phyloP scores from a whole-genome alignment of 2,113 vertebrate genomes.

The Eurypyga helias region DNA sequence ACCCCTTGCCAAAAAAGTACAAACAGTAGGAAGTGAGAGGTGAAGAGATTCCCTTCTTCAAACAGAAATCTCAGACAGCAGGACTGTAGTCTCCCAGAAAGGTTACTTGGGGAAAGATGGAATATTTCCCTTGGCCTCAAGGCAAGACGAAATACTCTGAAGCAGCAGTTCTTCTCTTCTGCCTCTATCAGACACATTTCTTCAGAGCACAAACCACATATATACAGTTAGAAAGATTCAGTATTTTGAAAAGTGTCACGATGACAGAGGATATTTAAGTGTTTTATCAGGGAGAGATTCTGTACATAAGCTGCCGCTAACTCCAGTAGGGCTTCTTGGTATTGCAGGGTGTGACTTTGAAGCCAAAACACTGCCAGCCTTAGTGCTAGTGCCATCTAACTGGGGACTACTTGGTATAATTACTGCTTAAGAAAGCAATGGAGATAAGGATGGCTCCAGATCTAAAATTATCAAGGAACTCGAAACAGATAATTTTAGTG shows the following conservation, averaged over 20 bases:
- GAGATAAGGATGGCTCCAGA: background rate
- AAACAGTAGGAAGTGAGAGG: background rate
- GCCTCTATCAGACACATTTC: background rate
- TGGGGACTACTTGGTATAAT: background rate
- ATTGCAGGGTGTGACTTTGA: background rate
- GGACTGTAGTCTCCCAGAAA: background rate
- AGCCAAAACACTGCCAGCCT: background rate
- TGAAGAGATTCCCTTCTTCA: background rate
- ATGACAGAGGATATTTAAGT: background rate
- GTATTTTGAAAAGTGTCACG: background rate
- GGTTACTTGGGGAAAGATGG: background rate
- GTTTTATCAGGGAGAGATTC: background rate
- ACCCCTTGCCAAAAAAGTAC: background rate
- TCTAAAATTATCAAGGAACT: background rate
- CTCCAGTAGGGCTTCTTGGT: background rate
- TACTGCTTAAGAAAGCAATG: background rate
- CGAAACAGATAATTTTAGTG: background rate
- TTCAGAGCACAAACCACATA: background rate
- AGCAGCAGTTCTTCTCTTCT: background rate
- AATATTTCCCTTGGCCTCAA: background rate
- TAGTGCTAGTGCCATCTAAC: background rate
- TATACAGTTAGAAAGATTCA: background rate
- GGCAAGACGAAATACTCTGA: background rate
- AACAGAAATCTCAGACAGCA: background rate
- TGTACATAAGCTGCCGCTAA: background rate